Percentiles rank a stretch among this genome's conserved stretches.
These are phyloP conservation scores for Rhynchopsitta pachyrhyncha DNA, from an alignment of 2,113 vertebrate genomes.

Conservation along the genomic window DNA sequence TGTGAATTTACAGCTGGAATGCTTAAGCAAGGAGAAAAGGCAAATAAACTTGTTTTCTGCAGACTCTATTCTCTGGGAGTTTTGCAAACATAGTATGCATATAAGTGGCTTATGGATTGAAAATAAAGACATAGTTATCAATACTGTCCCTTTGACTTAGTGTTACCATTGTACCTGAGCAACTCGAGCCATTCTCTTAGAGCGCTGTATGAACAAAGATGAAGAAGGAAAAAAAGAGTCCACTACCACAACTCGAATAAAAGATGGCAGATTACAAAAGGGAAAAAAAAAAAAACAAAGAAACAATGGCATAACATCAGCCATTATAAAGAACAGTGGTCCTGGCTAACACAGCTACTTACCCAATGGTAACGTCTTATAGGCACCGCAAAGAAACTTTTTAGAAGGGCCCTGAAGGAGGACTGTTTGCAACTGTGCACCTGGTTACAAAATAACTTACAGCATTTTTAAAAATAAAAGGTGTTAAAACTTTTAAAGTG, in stretches of 20 bases:
- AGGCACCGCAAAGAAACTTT: not conserved
- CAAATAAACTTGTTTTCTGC: not conserved
- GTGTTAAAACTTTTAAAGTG: not conserved
- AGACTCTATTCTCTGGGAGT: not conserved
- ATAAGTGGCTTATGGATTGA: not conserved
- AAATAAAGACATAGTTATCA: not conserved
- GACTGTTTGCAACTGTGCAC: not conserved
- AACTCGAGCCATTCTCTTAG: not conserved
- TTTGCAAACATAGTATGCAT: not conserved
- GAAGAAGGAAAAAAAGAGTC: not conserved
- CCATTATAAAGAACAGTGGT: not conserved
- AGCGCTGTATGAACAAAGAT: not conserved
- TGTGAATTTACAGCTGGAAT: not conserved
- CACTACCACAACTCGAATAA: not conserved
- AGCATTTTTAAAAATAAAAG: not conserved
- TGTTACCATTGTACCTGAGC: not conserved
- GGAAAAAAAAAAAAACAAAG: not conserved
- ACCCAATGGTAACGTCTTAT: not conserved
- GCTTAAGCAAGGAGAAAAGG: not conserved
- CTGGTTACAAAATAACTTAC: not conserved
- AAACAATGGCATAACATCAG: not conserved
- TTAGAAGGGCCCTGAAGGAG: not conserved
- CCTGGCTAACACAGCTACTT: not conserved
- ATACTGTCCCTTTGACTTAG: not conserved
- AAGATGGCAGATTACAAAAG: not conserved